Percentiles rank a stretch among this genome's conserved stretches.
These are phyloP conservation scores for Acanthurus tractus DNA, from an alignment of 2,797 vertebrate species.

Conservation along the genomic window DNA sequence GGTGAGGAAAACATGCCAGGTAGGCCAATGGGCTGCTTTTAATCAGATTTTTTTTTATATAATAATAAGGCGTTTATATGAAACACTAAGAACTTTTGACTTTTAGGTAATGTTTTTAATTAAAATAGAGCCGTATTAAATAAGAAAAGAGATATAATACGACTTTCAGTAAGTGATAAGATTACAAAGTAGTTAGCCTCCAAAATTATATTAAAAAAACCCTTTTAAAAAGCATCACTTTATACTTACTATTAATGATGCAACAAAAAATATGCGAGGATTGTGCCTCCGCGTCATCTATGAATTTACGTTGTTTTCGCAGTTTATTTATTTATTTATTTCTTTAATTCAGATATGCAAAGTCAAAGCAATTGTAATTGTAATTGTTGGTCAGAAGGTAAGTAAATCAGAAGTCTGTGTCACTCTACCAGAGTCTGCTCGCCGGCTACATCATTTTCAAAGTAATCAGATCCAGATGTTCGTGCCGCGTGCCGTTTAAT, in stretches of 20 bases:
- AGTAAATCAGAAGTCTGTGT: no score
- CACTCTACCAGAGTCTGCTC: no score
- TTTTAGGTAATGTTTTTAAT: no score
- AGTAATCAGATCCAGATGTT: conserved; percentile 17
- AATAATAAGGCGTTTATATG: not conserved
- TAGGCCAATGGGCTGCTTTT: not conserved
- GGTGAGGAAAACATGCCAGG: conserved; percentile 21
- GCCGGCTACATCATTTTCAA: not conserved
- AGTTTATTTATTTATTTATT: no score
- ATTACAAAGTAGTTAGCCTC: not conserved
- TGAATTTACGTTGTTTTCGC: no score
- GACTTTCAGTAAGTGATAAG: not conserved
- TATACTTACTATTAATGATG: not conserved
- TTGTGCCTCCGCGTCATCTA: no score
- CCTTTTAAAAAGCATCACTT: not conserved
- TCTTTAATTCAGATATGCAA: no score
- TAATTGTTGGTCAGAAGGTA: no score
- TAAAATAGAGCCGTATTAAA: no score
- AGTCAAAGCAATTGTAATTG: no score
- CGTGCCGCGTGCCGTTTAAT: conserved; percentile 1
- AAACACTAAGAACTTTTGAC: no score
- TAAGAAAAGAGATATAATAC: not conserved
- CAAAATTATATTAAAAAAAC: not conserved
- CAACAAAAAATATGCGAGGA: no score
- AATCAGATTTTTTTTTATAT: not conserved